A percentile compares a stretch with the other conserved stretches of the same genome.
Evolutionary conservation across 2,888 invertebrate genomes (phyloP).

Genomic region (Prosapia bicincta): DNA sequence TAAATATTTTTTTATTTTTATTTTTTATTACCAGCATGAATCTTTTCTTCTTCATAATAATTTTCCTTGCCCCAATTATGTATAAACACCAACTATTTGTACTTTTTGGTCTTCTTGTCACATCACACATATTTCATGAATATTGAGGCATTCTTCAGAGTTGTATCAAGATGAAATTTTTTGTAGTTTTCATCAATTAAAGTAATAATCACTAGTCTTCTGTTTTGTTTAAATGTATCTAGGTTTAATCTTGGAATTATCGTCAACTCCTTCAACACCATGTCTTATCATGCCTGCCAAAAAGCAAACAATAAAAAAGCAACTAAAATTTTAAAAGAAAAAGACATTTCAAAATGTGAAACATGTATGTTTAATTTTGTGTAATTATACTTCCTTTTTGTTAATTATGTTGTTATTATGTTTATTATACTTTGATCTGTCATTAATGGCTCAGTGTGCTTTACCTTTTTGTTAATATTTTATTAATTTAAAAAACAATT

Average conservation of each 20-base stretch:
- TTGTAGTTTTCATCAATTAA: not conserved
- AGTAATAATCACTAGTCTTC: not conserved
- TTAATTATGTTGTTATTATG: not conserved
- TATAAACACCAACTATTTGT: no score
- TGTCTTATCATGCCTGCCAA: not conserved
- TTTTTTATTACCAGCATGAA: no score
- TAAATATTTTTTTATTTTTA: no score
- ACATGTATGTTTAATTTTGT: not conserved
- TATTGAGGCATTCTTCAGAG: not conserved
- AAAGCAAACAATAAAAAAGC: not conserved
- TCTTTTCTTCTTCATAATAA: no score
- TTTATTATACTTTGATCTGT: not conserved
- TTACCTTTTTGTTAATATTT: not conserved
- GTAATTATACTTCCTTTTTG: not conserved
- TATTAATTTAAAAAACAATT: not conserved
- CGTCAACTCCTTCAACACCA: not conserved
- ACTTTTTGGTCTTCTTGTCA: not conserved
- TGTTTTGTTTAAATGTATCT: not conserved
- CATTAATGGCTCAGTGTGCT: not conserved
- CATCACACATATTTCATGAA: not conserved
- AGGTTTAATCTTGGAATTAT: not conserved
- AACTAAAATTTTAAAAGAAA: not conserved
- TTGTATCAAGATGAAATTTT: not conserved
- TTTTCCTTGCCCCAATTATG: no score
- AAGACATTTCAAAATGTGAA: not conserved